Conservation (phyloP, 2,888 invertebrate species). For the Margaritifera margaritifera region DNA sequence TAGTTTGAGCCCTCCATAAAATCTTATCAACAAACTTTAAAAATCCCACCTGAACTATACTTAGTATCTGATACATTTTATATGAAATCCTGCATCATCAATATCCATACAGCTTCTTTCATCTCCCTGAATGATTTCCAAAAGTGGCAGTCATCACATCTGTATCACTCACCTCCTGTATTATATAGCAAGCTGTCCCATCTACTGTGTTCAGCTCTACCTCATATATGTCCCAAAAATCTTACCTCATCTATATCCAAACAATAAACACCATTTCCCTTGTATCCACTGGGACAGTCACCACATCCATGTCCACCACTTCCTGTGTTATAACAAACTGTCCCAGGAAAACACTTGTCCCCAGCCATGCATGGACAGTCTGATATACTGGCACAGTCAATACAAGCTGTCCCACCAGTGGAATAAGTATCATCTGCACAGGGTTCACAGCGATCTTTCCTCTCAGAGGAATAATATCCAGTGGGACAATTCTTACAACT, state of each 20-base stretch:
- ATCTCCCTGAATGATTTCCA: no score
- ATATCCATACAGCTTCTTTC: no score
- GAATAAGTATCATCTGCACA: slow-evolving; percentile 51
- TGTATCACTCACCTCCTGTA: no score
- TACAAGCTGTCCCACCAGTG: slow-evolving; percentile 40
- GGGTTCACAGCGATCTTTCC: slow-evolving; percentile 51
- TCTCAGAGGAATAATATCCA: slow-evolving; percentile 50
- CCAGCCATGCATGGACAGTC: slow-evolving; percentile 53
- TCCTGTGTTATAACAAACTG: slow-evolving; percentile 48
- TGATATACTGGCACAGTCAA: slow-evolving; percentile 34
- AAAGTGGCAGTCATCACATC: no score
- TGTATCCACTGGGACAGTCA: slow-evolving; percentile 52
- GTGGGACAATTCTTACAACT: slow-evolving; percentile 46
- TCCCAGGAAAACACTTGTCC: slow-evolving; percentile 37
- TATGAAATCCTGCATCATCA: no score
- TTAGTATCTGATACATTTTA: no score
- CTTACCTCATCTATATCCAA: slow-evolving; percentile 62
- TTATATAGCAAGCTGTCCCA: no score
- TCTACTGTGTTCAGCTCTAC: no score
- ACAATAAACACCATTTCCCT: slow-evolving; percentile 58
- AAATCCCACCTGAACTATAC: no score
- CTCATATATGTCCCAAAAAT: background rate
- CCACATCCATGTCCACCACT: slow-evolving; percentile 43
- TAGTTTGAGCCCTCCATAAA: no score
- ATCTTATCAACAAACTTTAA: no score